Conservation (phyloP, 92 coral and sea anemone genomes). For the Pocillopora grandis region DNA sequence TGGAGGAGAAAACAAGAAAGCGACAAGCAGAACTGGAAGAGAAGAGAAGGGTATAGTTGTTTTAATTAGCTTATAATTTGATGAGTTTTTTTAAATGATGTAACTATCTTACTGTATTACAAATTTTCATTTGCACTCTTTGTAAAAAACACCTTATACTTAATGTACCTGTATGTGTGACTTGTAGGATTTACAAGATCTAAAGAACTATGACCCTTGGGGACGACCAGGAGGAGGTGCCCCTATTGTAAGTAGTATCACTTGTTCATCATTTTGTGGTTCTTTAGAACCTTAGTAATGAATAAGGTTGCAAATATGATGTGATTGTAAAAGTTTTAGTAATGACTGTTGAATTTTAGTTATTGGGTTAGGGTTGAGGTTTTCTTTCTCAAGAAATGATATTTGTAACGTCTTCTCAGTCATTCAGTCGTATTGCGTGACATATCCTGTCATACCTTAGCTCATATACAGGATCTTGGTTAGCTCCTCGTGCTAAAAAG, state of each 20-base stretch:
- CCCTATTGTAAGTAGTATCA: conserved; percentile 51
- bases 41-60: conserved; percentile 68
- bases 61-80: not conserved
- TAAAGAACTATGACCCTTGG: conserved; percentile 74
- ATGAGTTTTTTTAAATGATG: not conserved
- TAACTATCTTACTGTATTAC: not conserved
- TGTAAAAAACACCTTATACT: not conserved
- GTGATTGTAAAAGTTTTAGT: not conserved
- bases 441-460: too few species aligned
- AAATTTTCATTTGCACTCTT: not conserved
- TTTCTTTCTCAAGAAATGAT: too few species aligned
- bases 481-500: too few species aligned
- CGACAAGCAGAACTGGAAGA: conserved; percentile 54
- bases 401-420: too few species aligned
- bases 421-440: too few species aligned
- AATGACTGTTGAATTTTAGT: too few species aligned
- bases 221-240: conserved; percentile 90
- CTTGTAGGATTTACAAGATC: conserved; percentile 76
- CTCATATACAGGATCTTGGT: too few species aligned
- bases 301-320: not conserved
- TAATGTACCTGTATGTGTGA: not conserved
- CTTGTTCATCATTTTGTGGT: not conserved
- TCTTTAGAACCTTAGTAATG: not conserved
- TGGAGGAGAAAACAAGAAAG: conserved; percentile 60
- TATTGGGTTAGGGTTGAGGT: too few species aligned